Percentiles rank a stretch among this genome's conserved stretches.
These are phyloP conservation scores for Neopipo cinnamomea DNA, from an alignment of 2,113 vertebrate genomes.

Conservation along the genomic window DNA sequence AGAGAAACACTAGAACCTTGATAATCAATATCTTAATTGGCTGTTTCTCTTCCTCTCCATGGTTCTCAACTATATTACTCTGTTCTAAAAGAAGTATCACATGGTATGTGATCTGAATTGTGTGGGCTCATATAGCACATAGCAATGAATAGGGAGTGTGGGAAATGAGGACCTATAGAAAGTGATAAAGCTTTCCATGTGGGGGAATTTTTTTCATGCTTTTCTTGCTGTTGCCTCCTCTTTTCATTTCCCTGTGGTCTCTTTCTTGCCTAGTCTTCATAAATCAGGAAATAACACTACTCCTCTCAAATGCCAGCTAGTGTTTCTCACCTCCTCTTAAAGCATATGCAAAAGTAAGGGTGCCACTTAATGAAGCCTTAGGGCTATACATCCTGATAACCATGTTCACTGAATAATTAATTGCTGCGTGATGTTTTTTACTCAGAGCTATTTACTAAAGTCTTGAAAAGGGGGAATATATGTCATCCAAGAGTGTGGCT, in stretches of 20 bases:
- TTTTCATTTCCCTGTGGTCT: background rate
- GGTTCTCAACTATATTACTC: background rate
- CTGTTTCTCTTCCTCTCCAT: accelerated
- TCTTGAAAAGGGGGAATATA: background rate
- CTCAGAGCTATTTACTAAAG: background rate
- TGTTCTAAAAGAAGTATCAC: background rate
- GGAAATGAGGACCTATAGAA: background rate
- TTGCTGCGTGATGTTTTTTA: background rate
- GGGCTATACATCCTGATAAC: background rate
- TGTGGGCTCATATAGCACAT: background rate
- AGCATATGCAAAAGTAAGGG: background rate
- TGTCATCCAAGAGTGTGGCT: background rate
- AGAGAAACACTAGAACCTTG: background rate
- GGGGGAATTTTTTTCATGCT: background rate
- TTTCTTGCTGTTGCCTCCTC: background rate
- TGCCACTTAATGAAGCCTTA: background rate
- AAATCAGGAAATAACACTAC: background rate
- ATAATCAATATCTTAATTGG: background rate
- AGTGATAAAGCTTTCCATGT: background rate
- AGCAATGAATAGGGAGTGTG: background rate
- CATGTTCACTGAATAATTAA: background rate
- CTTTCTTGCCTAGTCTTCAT: background rate
- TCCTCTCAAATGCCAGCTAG: background rate
- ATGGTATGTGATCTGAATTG: background rate
- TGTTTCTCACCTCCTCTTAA: background rate